A percentile compares a stretch with the other conserved stretches of the same genome.
Evolutionary conservation across 1,140 invertebrate species (phyloP).

Genomic region (Phenacoccus solenopsis): DNA sequence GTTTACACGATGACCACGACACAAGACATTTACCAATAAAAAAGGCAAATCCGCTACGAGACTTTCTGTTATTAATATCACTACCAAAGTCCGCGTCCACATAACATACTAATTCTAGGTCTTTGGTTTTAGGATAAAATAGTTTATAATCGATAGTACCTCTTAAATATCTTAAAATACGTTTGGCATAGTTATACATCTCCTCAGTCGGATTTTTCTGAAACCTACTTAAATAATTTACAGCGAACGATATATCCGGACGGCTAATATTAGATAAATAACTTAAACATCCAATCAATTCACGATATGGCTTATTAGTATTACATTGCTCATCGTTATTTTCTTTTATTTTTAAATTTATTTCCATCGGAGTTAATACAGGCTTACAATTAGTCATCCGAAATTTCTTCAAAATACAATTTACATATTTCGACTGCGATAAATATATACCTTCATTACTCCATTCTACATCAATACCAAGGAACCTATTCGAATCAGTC

Average conservation of each 20-base stretch:
- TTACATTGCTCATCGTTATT: constrained; percentile 20
- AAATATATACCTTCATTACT: constrained; percentile 24
- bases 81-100: constrained; percentile 32
- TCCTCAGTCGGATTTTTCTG: background rate
- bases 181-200: background rate
- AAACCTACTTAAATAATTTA: background rate
- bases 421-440: constrained; percentile 33
- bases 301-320: constrained; percentile 6
- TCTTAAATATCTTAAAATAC: constrained; percentile 17
- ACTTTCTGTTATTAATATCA: constrained; percentile 29
- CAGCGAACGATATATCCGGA: constrained; percentile 17
- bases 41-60: constrained; percentile 27
- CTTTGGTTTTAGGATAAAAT: background rate
- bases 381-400: constrained; percentile 32
- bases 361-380: constrained; percentile 33
- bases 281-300: constrained; percentile 8
- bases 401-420: constrained; percentile 33
- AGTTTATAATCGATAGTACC: background rate
- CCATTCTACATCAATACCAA: constrained; percentile 17
- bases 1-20: constrained; percentile 27
- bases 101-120: constrained; percentile 25
- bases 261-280: background rate
- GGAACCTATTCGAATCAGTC: constrained; percentile 28
- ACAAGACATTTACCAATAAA: constrained; percentile 24
- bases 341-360: constrained; percentile 26